phyloP scores from a whole-genome alignment of 2,888 invertebrate species.

The Oligia fasciuncula region DNA sequence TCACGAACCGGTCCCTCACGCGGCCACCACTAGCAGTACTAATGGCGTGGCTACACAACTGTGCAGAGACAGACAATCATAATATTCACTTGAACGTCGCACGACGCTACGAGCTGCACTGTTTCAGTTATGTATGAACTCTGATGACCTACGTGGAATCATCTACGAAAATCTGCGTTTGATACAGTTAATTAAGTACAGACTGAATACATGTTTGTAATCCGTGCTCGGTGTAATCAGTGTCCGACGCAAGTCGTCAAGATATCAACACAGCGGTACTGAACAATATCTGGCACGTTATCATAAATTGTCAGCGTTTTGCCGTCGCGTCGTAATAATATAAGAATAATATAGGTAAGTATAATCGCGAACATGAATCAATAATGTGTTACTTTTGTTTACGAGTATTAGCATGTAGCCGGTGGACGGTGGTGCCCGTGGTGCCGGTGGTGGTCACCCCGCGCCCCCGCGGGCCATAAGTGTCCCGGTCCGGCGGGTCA shows the following conservation, averaged over 20 bases:
- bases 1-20: conserved; percentile 56
- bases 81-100: neutral
- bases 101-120: neutral
- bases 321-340: neutral
- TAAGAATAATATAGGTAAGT: neutral
- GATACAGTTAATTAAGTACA: conserved; percentile 3
- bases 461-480: conserved; percentile 50
- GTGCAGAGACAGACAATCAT: conserved; percentile 1
- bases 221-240: neutral
- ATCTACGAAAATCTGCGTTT: conserved; percentile 13
- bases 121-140: neutral
- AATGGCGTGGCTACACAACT: conserved; percentile 19
- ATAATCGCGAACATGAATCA: conserved; percentile 45
- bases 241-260: neutral
- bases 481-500: conserved; percentile 21
- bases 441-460: conserved; percentile 30
- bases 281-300: conserved; percentile 1
- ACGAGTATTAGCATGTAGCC: conserved; percentile 20
- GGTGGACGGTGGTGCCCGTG: neutral
- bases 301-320: conserved; percentile 16
- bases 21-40: conserved; percentile 9
- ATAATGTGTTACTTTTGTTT: conserved; percentile 37
- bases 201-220: neutral
- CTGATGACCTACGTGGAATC: neutral
- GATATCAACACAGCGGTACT: neutral